phyloP scores from a whole-genome alignment of 2,797 vertebrate species.

The Cuniculus paca region DNA sequence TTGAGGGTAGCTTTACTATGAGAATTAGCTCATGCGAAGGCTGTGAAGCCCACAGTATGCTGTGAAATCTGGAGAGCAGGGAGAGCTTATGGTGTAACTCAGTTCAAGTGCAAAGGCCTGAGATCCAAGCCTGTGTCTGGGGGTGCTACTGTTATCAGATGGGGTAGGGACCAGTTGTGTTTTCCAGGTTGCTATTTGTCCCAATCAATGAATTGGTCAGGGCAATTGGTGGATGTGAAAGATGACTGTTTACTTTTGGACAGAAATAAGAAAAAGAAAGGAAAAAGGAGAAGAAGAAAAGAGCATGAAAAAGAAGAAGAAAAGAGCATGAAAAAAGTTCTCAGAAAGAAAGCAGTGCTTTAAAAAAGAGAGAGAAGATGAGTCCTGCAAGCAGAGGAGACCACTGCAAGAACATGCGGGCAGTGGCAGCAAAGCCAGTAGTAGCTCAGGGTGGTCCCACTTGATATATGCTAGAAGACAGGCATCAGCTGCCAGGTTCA shows the following conservation, averaged over 20 bases:
- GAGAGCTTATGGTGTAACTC: neutral
- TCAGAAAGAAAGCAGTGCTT: neutral
- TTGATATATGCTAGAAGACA: neutral
- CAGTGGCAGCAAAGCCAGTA: neutral
- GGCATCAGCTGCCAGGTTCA: neutral
- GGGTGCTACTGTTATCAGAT: neutral
- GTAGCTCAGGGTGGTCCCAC: neutral
- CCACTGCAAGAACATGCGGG: neutral
- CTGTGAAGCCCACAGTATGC: neutral
- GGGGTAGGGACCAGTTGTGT: neutral
- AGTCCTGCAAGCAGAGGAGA: neutral
- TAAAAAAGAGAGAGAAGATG: neutral
- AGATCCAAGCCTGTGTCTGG: neutral
- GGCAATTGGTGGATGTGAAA: neutral
- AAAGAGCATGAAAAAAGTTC: neutral
- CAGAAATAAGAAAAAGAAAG: neutral
- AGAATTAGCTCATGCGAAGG: neutral
- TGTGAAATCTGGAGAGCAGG: neutral
- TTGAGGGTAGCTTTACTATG: neutral
- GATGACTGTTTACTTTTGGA: neutral
- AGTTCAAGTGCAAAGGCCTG: neutral
- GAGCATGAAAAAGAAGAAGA: neutral
- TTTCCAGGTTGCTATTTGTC: neutral
- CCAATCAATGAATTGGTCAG: neutral
- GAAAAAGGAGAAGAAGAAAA: neutral